Base-by-base conservation (phyloP, 2,888 invertebrate genomes). In the Rotaria socialis region DNA sequence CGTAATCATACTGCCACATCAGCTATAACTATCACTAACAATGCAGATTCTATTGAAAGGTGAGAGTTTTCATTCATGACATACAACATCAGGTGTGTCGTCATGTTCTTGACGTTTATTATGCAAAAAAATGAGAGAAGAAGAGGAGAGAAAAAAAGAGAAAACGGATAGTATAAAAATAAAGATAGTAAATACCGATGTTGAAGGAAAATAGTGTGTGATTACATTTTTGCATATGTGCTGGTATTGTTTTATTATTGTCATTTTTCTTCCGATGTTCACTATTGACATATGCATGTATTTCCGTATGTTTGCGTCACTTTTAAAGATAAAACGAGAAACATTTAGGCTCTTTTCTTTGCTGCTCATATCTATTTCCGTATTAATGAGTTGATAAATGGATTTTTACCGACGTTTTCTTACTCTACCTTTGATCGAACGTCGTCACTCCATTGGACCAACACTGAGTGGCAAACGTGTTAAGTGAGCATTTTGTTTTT, bases 371-470 rank as follows among this genome's bases (percentile, higher is more conserved):
- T 27, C 10, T 2, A 35, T 35, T 41, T 35, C 14, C 19, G 35
- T 16, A 5, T 67, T 19, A 14, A 67, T 6, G 7, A 35, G 19
- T 67, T 67, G 19, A 35, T 7, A 27, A 27, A 67, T 67, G 67
- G 67, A 67, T 67, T 67, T 67, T 19, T 41, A 67, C 35, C 67
- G 67, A 67, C 35, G 35, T 16, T 67, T 67, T 67, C 67, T 67
- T 35, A 35, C 67, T 3, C 4, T 67, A 67, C 67, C 67, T 41
- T 35, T 67, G 19, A 35, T 35, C 27, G 67, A 67, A 67, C 67
- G 67, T 4, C 67, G 67, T 35, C 67, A 67, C 35, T 67, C 67
- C 1, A 67, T 67, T 14, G 67, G 67, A 67, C 67, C 67, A 16
- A 19, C 35, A 19, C 2, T 67, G 35, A 41, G 35, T 67, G 67